phyloP scores from a whole-genome alignment of 2,797 vertebrate genomes.

The Anas acuta region DNA sequence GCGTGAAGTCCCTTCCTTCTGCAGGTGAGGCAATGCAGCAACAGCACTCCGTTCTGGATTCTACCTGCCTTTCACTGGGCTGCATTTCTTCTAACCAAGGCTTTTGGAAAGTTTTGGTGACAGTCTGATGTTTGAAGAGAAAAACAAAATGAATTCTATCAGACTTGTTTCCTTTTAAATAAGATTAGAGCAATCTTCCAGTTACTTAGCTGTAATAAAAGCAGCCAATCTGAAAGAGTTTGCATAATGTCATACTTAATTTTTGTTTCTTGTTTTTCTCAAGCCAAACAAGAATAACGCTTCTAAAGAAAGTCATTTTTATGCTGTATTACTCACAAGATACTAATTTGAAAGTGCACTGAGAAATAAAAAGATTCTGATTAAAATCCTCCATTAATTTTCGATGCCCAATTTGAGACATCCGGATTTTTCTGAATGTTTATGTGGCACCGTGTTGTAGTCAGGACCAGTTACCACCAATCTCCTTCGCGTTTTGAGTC shows the following conservation, averaged over 20 bases:
- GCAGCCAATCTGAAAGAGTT: background rate
- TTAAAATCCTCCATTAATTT: slow-evolving; percentile 21
- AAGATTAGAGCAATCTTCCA: background rate
- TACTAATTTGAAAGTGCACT: background rate
- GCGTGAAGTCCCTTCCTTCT: background rate
- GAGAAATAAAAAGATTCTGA: background rate
- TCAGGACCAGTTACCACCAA: background rate
- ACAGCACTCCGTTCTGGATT: background rate
- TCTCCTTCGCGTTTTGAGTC: slow-evolving; percentile 15
- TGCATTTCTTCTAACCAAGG: background rate
- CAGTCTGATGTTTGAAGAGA: background rate
- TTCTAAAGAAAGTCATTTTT: background rate
- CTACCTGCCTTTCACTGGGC: background rate
- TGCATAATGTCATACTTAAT: background rate
- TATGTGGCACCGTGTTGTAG: background rate
- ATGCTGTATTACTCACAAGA: background rate
- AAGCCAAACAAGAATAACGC: background rate
- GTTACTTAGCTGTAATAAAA: slow-evolving; percentile 10
- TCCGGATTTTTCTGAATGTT: background rate
- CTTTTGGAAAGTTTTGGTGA: background rate
- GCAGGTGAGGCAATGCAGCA: background rate
- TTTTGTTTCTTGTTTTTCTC: slow-evolving; percentile 23
- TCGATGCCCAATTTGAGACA: background rate
- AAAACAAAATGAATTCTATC: background rate
- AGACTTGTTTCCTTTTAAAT: slow-evolving; percentile 1